Percentiles rank a stretch among this genome's conserved stretches.
phyloP scores from a whole-genome alignment of 1,140 invertebrate species.

The Zophobas morio region DNA sequence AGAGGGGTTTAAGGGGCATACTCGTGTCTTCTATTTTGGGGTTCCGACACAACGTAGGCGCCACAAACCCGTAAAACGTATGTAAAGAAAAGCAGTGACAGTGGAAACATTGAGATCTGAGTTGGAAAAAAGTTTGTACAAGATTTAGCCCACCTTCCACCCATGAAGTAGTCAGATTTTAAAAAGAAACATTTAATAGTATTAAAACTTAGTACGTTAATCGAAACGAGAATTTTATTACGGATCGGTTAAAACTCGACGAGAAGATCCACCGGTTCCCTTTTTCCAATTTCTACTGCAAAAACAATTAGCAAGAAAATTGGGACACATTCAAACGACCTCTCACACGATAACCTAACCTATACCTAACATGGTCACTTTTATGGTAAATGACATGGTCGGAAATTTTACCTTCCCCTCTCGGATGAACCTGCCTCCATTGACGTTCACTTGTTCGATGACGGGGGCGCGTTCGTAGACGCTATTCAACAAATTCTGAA shows the following conservation, averaged over 20 bases:
- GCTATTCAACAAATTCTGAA: slow-evolving; percentile 90
- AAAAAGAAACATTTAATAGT: slow-evolving; percentile 33
- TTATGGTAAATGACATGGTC: slow-evolving; percentile 20
- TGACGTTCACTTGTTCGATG: slow-evolving; percentile 95
- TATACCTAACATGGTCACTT: slow-evolving; percentile 42
- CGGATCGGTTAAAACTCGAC: slow-evolving; percentile 13
- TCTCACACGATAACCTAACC: slow-evolving; percentile 51
- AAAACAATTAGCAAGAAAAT: slow-evolving; percentile 33
- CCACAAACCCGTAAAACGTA: background rate
- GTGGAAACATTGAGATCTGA: background rate
- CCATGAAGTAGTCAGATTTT: slow-evolving; percentile 12
- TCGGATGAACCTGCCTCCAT: slow-evolving; percentile 94
- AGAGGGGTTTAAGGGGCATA: too few species aligned
- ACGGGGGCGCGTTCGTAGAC: slow-evolving; percentile 91
- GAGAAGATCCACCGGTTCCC: slow-evolving; percentile 21
- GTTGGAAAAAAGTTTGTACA: background rate
- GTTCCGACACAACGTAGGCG: too few species aligned
- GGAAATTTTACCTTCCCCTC: slow-evolving; percentile 93
- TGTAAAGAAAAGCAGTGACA: background rate
- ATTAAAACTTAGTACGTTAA: slow-evolving; percentile 38
- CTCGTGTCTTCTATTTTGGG: too few species aligned
- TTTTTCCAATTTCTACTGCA: slow-evolving; percentile 28
- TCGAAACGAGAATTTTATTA: background rate
- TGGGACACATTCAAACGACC: slow-evolving; percentile 35
- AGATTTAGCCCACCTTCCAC: slow-evolving; percentile 15